These are phyloP conservation scores for Nannobrachium achirus DNA, from an alignment of 2,113 vertebrate genomes.

Conservation along the genomic window DNA sequence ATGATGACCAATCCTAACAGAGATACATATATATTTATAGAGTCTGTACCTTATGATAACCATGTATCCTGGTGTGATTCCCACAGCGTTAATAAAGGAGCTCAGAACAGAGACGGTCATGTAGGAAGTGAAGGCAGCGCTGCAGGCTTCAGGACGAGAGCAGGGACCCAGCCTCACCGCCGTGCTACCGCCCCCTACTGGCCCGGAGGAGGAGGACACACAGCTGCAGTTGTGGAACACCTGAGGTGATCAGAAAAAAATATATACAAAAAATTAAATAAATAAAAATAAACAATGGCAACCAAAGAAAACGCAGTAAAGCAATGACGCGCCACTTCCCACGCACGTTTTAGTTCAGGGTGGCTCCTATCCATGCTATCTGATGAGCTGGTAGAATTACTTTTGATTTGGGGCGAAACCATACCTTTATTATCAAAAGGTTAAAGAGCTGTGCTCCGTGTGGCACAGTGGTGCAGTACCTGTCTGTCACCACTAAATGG, in stretches of 20 bases:
- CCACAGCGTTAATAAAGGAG: slow-evolving; percentile 78
- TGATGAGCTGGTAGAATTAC: too few species aligned
- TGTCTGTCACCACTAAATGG: too few species aligned
- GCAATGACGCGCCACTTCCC: neutral
- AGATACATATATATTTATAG: too few species aligned
- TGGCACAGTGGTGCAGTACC: too few species aligned
- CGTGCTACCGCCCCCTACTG: slow-evolving; percentile 72
- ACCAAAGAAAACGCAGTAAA: neutral
- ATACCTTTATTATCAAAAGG: too few species aligned
- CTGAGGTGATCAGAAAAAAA: slow-evolving; percentile 68
- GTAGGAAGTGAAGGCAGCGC: slow-evolving; percentile 82
- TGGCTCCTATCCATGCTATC: too few species aligned
- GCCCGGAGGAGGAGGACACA: slow-evolving; percentile 67
- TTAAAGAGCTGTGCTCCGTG: too few species aligned
- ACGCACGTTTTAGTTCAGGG: too few species aligned
- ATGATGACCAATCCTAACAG: too few species aligned
- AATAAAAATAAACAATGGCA: too few species aligned
- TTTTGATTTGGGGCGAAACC: too few species aligned
- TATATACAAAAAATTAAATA: too few species aligned
- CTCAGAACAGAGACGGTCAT: slow-evolving; percentile 74
- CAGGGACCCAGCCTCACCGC: slow-evolving; percentile 86
- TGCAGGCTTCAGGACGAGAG: slow-evolving; percentile 78
- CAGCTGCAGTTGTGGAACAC: slow-evolving; percentile 93
- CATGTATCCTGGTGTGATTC: slow-evolving; percentile 77
- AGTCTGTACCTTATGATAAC: slow-evolving; percentile 88